phyloP scores from a whole-genome alignment of 2,113 vertebrate genomes.

The Mormoops blainvillei region DNA sequence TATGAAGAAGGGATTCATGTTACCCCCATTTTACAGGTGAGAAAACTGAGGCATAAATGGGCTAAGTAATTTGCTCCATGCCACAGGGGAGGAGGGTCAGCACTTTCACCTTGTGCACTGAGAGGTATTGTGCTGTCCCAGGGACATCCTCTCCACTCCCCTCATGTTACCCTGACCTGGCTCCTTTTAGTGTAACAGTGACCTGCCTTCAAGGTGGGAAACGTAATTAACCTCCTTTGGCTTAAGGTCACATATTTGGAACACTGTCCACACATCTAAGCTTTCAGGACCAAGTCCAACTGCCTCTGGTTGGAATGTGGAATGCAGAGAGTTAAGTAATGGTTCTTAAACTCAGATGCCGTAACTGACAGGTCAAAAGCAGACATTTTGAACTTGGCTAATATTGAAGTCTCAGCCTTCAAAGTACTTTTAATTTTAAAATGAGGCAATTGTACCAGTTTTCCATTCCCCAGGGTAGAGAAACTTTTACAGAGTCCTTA shows the following conservation, averaged over 20 bases:
- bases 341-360: neutral
- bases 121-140: neutral
- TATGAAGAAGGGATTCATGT: neutral
- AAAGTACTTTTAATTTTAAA: neutral
- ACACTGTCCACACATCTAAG: neutral
- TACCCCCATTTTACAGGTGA: neutral
- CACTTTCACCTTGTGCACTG: neutral
- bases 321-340: neutral
- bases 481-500: neutral
- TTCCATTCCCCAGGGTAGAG: neutral
- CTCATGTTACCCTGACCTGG: neutral
- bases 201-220: neutral
- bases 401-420: neutral
- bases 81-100: neutral
- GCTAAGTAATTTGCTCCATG: neutral
- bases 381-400: neutral
- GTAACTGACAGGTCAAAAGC: constrained; percentile 2
- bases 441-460: neutral
- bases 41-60: neutral
- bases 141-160: neutral
- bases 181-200: neutral
- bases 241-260: neutral
- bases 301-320: neutral
- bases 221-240: neutral
- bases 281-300: neutral